A percentile compares a stretch with the other conserved stretches of the same genome.
Evolutionary conservation across 2,113 vertebrate genomes (phyloP).

Genomic region (Crotalus tigris): DNA sequence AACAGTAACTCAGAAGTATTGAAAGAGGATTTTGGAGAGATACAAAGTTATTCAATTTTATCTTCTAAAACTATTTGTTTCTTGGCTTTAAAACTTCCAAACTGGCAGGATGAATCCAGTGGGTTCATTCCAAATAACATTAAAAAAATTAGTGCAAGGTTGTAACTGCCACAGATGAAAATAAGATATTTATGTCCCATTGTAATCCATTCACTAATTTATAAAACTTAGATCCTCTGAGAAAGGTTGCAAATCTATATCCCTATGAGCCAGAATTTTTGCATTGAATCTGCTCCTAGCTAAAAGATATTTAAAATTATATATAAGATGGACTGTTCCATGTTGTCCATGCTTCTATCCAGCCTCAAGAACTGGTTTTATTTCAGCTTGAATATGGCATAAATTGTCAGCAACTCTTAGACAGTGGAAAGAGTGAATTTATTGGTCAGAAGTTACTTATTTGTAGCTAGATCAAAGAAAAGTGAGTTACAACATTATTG

Average conservation of each 20-base stretch:
- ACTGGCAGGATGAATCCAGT: constrained; percentile 15
- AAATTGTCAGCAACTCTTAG: constrained; percentile 46
- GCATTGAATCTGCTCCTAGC: constrained; percentile 31
- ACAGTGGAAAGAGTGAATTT: constrained; percentile 8
- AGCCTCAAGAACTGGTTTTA: constrained; percentile 21
- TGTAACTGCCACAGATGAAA: constrained; percentile 45
- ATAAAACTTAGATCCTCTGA: constrained; percentile 22
- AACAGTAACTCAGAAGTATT: neutral
- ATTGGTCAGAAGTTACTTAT: constrained; percentile 19
- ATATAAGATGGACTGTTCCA: constrained; percentile 45
- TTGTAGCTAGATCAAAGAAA: neutral
- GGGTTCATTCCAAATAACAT: constrained; percentile 11
- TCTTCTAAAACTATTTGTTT: constrained; percentile 21
- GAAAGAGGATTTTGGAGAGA: neutral
- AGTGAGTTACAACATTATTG: constrained; percentile 29
- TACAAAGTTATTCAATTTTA: constrained; percentile 11
- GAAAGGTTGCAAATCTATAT: constrained; percentile 45
- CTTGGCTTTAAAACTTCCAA: constrained; percentile 9
- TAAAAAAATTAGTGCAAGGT: constrained; percentile 11
- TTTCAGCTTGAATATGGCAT: constrained; percentile 3
- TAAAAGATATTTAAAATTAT: constrained; percentile 33
- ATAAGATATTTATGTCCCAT: constrained; percentile 35
- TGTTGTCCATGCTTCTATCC: neutral
- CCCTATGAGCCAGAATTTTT: constrained; percentile 6
- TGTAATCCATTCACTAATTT: constrained; percentile 35